Base-by-base conservation (phyloP, 2,113 vertebrate species). In the Amia ocellicauda region DNA sequence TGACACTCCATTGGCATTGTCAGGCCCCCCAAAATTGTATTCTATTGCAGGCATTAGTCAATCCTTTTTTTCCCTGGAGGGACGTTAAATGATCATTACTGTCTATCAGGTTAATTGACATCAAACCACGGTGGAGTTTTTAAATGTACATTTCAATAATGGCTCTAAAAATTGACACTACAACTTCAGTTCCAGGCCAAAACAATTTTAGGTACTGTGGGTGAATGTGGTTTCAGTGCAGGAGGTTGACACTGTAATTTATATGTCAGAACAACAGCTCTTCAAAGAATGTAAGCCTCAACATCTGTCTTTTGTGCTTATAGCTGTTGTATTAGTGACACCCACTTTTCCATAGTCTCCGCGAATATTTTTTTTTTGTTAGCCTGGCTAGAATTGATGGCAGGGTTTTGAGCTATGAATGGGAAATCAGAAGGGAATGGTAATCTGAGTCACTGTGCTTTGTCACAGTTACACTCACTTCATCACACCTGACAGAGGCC, bases 301-400 rank as follows among this genome's bases (percentile, higher is more conserved):
- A 68, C 82, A 73, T 86, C 71, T 82, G 77, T 78, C 80, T 80
- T 79, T 68, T 40, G 14, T 82, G 77, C 70, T 86, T 82, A 75
- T 74, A 83, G 74, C 51, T 69, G 73, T 78, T 80, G 72, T 76
- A 68, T 68, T 78, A 60, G 70, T 74, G 81, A 83, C 64, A 68
- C 69, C 61, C 63, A 75, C 58, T 80, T 41, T 76, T 74, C 59
- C 75, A 2, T 16, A 22, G 67, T 64, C 70, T 75, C 49, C 63
- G 69, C 66, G 78, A 78, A 75, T 75, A 70, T 53, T 36, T 36
- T 36, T 36, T 71, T 79, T 26, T 55, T 79, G 60, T 76, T 68
- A 56, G 67, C 49, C 31, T 65, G 69, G 61, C 10, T 81, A 68
- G 45, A 69, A 75, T 59, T 77, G 67, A 83, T 27, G 55, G 65